Evolutionary conservation across 2,113 vertebrate genomes (phyloP).

Genomic region (Corynorhinus townsendii): DNA sequence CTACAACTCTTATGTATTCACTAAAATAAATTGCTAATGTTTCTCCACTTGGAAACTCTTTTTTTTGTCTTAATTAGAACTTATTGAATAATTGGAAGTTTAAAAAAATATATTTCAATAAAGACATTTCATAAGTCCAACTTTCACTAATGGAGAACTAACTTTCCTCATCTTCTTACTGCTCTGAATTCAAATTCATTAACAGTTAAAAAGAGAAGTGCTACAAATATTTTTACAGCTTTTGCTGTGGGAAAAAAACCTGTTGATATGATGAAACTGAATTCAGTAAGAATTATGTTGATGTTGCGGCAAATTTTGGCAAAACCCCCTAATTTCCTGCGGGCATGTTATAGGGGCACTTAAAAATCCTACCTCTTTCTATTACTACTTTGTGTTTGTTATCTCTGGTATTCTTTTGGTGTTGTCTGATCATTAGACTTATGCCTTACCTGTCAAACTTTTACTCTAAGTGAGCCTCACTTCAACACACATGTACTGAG

Average conservation of each 20-base stretch:
- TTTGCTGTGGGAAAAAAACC: background rate
- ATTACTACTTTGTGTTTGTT: background rate
- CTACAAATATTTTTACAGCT: background rate
- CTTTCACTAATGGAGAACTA: background rate
- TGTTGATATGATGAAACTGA: background rate
- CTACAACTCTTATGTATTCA: background rate
- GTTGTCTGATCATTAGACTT: background rate
- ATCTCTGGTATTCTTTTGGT: background rate
- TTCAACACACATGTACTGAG: background rate
- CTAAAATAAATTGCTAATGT: background rate
- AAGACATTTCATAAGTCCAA: slow-evolving; percentile 12
- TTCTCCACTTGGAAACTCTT: background rate
- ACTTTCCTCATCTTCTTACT: background rate
- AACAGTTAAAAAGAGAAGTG: background rate
- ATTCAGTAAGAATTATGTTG: background rate
- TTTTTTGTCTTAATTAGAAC: background rate
- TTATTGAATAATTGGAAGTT: background rate
- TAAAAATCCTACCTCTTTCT: background rate
- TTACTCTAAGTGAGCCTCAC: background rate
- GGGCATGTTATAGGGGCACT: background rate
- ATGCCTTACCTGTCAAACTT: background rate
- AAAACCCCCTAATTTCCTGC: background rate
- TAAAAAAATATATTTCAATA: background rate
- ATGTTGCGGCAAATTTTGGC: background rate
- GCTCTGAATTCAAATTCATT: background rate